Conservation (phyloP, 2,113 vertebrate genomes). For the Phalacrocorax brasilianus region DNA sequence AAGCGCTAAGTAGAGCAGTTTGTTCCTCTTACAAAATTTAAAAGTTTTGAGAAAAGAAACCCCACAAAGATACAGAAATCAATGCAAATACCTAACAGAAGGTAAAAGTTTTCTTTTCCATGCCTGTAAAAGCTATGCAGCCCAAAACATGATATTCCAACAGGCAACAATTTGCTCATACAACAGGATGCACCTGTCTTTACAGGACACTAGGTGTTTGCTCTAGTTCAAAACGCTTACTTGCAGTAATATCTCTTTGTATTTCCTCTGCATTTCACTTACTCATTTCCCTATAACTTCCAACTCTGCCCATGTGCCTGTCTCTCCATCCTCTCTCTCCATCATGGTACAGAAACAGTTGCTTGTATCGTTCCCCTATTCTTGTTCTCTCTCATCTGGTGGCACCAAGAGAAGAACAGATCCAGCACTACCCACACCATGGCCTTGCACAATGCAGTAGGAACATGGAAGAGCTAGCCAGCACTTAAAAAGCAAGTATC, state of each 20-base stretch:
- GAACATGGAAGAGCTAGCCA: neutral
- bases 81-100: neutral
- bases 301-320: neutral
- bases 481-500: neutral
- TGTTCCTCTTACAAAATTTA: neutral
- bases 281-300: neutral
- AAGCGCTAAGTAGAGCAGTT: neutral
- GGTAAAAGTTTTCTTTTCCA: neutral
- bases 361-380: fast-evolving
- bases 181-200: conserved; percentile 31
- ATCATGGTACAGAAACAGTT: neutral
- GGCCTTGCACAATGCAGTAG: neutral
- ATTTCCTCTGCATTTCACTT: neutral
- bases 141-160: neutral
- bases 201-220: neutral
- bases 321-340: neutral
- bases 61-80: neutral
- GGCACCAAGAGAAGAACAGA: neutral
- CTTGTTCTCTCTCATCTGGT: neutral
- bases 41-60: neutral
- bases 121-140: neutral
- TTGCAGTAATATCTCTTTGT: neutral
- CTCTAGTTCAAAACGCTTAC: neutral
- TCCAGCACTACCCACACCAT: neutral
- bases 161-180: neutral